Percentiles rank a stretch among this genome's conserved stretches.
phyloP scores from a whole-genome alignment of 2,888 invertebrate species.

The Euclidia mi region DNA sequence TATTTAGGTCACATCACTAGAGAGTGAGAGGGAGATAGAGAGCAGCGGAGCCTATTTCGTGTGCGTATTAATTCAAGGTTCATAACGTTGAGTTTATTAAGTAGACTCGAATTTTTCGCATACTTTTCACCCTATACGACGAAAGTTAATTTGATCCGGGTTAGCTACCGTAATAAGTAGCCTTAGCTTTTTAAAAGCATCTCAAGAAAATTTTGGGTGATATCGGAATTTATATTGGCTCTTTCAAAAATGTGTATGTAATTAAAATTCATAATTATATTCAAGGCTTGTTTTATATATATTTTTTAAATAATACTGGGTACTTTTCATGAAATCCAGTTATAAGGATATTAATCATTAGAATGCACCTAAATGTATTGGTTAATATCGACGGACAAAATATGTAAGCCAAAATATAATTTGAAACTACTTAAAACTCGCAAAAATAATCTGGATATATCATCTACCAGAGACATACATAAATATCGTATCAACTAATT shows the following conservation, averaged over 20 bases:
- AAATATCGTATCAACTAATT: no score
- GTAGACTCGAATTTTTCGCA: constrained; percentile 72
- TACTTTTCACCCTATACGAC: constrained; percentile 59
- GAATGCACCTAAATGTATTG: no score
- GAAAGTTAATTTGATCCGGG: constrained; percentile 65
- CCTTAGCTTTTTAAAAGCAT: constrained; percentile 30
- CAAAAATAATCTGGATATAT: no score
- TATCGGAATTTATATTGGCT: constrained; percentile 45
- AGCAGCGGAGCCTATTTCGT: constrained; percentile 56
- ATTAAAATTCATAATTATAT: not conserved
- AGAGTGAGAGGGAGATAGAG: no score
- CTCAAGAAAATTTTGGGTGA: constrained; percentile 29
- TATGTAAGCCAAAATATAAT: no score
- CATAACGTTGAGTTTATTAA: constrained; percentile 78
- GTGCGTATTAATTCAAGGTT: constrained; percentile 72
- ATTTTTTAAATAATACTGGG: no score
- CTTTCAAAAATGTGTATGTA: not conserved
- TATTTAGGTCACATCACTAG: constrained; percentile 51
- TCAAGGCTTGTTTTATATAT: no score
- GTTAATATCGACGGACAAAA: no score
- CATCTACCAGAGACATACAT: no score
- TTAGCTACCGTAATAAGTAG: constrained; percentile 53
- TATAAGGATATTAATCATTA: no score
- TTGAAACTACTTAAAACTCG: no score
- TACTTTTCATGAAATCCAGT: no score